Evolutionary conservation across 2,113 vertebrate species (phyloP).

Genomic region (Heterochromis multidens): DNA sequence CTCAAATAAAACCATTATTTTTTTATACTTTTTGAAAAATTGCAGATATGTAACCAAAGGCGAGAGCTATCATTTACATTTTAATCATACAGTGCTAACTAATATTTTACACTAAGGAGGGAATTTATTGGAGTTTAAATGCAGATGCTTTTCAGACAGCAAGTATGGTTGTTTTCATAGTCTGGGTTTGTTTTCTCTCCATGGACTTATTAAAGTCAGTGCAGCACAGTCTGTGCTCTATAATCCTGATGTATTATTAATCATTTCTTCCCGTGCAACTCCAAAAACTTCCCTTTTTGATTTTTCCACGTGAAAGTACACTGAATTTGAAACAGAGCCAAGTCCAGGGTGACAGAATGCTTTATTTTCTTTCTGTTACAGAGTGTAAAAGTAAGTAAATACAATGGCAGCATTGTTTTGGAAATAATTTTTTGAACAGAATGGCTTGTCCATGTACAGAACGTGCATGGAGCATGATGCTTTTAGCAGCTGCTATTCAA

Average conservation of each 20-base stretch:
- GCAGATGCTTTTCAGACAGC: conserved; percentile 62
- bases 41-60: conserved; percentile 7
- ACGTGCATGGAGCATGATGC: background rate
- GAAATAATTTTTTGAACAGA: background rate
- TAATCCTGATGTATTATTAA: conserved; percentile 79
- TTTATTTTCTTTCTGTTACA: conserved; percentile 55
- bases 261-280: conserved; percentile 63
- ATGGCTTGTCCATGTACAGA: conserved; percentile 5
- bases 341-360: conserved; percentile 56
- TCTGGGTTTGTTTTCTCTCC: conserved; percentile 64
- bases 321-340: conserved; percentile 54
- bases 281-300: conserved; percentile 57
- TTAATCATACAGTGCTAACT: conserved; percentile 31
- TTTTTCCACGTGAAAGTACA: conserved; percentile 53
- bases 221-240: conserved; percentile 65
- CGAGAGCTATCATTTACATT: conserved; percentile 20
- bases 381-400: conserved; percentile 33
- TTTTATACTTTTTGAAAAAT: conserved; percentile 37
- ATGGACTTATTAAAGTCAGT: conserved; percentile 70
- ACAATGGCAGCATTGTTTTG: conserved; percentile 46
- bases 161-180: conserved; percentile 58
- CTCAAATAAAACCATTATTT: conserved; percentile 46
- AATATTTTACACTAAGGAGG: background rate
- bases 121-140: conserved; percentile 61
- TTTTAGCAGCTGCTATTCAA: conserved; percentile 8